A percentile compares a stretch with the other conserved stretches of the same genome.
These are phyloP conservation scores for Dasypolia templi DNA, from an alignment of 2,888 invertebrate species.

Conservation along the genomic window DNA sequence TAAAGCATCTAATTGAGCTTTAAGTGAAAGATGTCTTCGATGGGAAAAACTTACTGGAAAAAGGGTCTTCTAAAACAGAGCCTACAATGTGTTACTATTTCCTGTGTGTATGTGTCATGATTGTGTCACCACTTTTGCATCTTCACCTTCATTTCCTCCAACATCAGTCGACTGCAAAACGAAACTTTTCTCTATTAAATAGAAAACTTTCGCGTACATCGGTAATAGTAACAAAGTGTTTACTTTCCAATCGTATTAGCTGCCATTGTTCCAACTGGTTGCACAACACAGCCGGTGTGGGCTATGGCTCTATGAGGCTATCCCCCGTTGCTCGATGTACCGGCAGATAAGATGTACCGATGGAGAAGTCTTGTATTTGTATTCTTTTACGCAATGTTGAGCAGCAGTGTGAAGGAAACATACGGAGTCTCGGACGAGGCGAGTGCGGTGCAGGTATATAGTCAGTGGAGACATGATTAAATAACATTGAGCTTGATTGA, in stretches of 20 bases:
- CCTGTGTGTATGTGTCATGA: too few relatives aligned
- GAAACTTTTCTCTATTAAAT: slow-evolving; percentile 4
- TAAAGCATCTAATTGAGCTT: background rate
- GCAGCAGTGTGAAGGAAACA: slow-evolving; percentile 26
- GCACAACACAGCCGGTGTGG: slow-evolving; percentile 30
- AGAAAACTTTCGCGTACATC: slow-evolving; percentile 12
- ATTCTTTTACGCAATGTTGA: slow-evolving; percentile 51
- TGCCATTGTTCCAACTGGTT: slow-evolving; percentile 45
- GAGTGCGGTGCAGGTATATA: background rate
- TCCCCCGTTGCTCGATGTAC: slow-evolving; percentile 22
- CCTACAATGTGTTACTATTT: background rate
- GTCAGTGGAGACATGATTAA: background rate
- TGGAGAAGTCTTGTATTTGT: slow-evolving; percentile 42
- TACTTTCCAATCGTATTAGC: slow-evolving; percentile 45
- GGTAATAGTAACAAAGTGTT: slow-evolving; percentile 15
- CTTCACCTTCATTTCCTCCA: background rate
- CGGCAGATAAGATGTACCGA: slow-evolving; percentile 39
- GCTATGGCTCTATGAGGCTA: background rate
- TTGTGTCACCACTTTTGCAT: background rate
- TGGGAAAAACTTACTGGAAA: background rate
- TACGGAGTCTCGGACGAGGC: background rate
- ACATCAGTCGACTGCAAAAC: background rate
- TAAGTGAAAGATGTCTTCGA: background rate
- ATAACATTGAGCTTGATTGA: background rate
- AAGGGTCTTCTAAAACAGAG: background rate